Evolutionary conservation across 2,888 invertebrate species (phyloP), one percentile per base, ranked within the genome.

Genomic region (Volucella zonaria): DNA sequence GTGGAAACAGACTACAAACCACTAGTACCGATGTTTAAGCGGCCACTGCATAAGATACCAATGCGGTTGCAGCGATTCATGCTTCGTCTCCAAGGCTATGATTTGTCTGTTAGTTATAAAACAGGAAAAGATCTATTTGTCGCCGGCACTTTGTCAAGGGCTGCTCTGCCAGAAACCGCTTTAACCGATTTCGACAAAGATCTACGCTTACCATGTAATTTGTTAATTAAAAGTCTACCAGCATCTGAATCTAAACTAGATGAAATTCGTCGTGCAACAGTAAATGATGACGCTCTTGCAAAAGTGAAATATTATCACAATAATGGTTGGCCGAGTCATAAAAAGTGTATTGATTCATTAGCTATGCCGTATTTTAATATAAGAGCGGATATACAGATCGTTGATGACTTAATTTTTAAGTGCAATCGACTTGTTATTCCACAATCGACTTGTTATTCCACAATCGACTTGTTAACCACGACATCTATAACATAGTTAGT

Each of bases 121-220:
- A 86, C 86, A 2, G 86, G 86, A 3, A 86, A 78, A 42, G 51
- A 75, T n/a, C 49, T 87, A n/a, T 85, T 70, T 42, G 78, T 87
- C 1, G 85, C 87, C 1, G 87, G 85, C 94, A 95, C 18, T 91
- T 92, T 68, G 89, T 89, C 87, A 92, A 93, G 66, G 94, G n/a
- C n/a, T n/a, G n/a, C n/a, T n/a, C n/a, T n/a, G n/a, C n/a, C n/a
- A n/a, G n/a, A n/a, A n/a, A n/a, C n/a, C n/a, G n/a, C n/a, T n/a
- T n/a, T n/a, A n/a, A n/a, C n/a, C n/a, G n/a, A n/a, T n/a, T n/a
- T n/a, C n/a, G n/a, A n/a, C n/a, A n/a, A n/a, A n/a, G n/a, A n/a
- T n/a, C 38, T 70, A 38, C n/a, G 12, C 31, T 11, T 66, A n/a
- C 73, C 66, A 3, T 73, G 79, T 42, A 61, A 79, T 23, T 23